Base-by-base conservation (phyloP, 1,140 invertebrate species). In the Neotoxoptera formosana region DNA sequence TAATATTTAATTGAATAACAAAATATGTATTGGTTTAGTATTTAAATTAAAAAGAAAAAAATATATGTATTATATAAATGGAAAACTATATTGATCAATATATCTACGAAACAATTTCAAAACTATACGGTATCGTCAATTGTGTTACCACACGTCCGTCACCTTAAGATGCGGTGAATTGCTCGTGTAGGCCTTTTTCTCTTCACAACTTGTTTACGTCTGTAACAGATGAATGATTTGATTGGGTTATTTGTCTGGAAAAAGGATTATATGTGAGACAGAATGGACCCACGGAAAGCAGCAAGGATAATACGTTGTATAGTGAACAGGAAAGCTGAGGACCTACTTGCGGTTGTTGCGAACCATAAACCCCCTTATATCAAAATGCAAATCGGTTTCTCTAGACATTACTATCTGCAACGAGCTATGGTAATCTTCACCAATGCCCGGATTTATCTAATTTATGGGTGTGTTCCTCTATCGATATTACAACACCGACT, bases 371-470 rank as follows among this genome's bases (percentile, higher is more conserved):
- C 45, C n/a, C 45, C 45, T 47, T 76, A 83, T 76, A 81, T 81
- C 90, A 81, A 91, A 91, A 91, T 81, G 90, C 45, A 91, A 91
- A 91, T 91, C 36, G 90, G 60, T 91, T 91, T 48, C 45, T 47
- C 30, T 51, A 53, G 87, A 53, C 87, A 34, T 89, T 36, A 53
- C 87, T 89, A 34, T 53, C 90, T 76, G 14, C 30, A 48, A 83
- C 67, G 45, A 36, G 89, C 41, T 23, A 47, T 21, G 36, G 90
- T 91, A 91, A 91, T 83, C 67, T 91, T 81, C 90, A 45, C 67
- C 87, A 51, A 89, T 34, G 48, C 67, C n/a, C 11, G 90, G 90
- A 91, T 81, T 76, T 48, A 48, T 76, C 67, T 76, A 83, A 81
- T 91, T 91, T 91, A 91, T 91, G 67, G 30, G 47, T 87, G 47